These are phyloP conservation scores for Epinephelus fuscoguttatus DNA, from an alignment of 2,113 vertebrate genomes.

Conservation along the genomic window DNA sequence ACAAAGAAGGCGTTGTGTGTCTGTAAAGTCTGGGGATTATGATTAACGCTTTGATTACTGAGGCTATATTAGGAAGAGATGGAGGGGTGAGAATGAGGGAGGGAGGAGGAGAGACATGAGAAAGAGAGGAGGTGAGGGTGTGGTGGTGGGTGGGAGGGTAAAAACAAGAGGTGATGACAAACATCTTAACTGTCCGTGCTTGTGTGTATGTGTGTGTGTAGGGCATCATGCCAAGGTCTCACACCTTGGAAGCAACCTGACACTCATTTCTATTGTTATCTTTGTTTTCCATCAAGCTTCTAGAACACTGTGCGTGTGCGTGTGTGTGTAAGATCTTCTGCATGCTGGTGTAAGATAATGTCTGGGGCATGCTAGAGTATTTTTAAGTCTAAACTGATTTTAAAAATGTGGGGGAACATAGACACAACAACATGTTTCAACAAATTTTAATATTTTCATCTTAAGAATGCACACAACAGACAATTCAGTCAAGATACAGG, in stretches of 20 bases:
- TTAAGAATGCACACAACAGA: no score
- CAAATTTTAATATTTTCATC: no score
- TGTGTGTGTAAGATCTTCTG: slow-evolving; percentile 8
- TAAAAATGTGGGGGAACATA: no score
- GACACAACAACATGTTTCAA: no score
- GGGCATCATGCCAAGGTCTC: slow-evolving; percentile 28
- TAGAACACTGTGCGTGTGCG: background rate
- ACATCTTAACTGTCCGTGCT: slow-evolving; percentile 17
- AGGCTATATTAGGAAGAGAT: slow-evolving; percentile 12
- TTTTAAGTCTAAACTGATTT: no score
- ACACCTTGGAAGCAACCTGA: slow-evolving; percentile 32
- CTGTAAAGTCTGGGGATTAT: slow-evolving; percentile 57
- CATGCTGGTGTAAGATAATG: slow-evolving; percentile 27
- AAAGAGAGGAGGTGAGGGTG: background rate
- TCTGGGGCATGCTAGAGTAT: no score
- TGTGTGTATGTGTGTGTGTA: slow-evolving; percentile 6
- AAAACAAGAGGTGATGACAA: background rate
- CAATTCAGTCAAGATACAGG: no score
- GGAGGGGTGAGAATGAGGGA: slow-evolving; percentile 18
- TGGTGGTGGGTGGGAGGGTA: background rate
- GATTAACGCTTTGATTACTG: slow-evolving; percentile 66
- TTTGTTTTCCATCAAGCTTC: slow-evolving; percentile 46
- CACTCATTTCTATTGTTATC: slow-evolving; percentile 45
- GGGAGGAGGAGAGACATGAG: background rate
- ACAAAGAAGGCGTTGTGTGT: slow-evolving; percentile 76